A percentile compares a stretch with the other conserved stretches of the same genome.
These are phyloP conservation scores for Xestia sexstrigata DNA, from an alignment of 2,888 invertebrate species.

Conservation along the genomic window DNA sequence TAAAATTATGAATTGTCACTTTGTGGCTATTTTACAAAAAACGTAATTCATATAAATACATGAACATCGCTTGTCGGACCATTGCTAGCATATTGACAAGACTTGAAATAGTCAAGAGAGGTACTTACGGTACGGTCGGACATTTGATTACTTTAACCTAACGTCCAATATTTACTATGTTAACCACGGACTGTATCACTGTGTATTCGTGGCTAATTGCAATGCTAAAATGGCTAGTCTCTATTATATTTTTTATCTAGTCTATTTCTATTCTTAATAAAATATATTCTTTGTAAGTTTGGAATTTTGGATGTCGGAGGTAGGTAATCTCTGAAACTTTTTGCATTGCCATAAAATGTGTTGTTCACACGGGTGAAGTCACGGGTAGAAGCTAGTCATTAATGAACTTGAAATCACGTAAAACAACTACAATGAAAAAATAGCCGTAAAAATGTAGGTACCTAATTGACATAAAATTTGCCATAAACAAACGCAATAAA, in stretches of 20 bases:
- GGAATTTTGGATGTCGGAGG: neutral
- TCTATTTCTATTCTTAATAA: neutral
- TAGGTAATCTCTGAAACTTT: neutral
- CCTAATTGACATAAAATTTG: slow-evolving; percentile 31
- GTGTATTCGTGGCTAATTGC: neutral
- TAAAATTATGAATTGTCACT: too few species aligned
- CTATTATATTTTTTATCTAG: neutral
- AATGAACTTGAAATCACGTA: neutral
- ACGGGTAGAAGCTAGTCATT: neutral
- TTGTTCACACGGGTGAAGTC: neutral
- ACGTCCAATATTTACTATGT: neutral
- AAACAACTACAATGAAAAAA: slow-evolving; percentile 20
- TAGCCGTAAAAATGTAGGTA: neutral
- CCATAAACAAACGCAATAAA: slow-evolving; percentile 41
- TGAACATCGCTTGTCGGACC: neutral
- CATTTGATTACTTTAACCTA: slow-evolving; percentile 14
- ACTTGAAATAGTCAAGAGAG: slow-evolving; percentile 1
- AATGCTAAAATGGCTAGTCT: slow-evolving; percentile 2
- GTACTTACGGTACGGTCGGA: neutral
- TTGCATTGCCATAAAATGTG: neutral
- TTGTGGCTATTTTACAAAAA: too few species aligned
- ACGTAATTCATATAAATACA: too few species aligned
- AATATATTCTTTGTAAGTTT: neutral
- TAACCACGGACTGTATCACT: neutral
- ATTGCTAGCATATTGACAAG: slow-evolving; percentile 4